Conservation (phyloP, 2,113 vertebrate genomes). For the Myrmecobius fasciatus region DNA sequence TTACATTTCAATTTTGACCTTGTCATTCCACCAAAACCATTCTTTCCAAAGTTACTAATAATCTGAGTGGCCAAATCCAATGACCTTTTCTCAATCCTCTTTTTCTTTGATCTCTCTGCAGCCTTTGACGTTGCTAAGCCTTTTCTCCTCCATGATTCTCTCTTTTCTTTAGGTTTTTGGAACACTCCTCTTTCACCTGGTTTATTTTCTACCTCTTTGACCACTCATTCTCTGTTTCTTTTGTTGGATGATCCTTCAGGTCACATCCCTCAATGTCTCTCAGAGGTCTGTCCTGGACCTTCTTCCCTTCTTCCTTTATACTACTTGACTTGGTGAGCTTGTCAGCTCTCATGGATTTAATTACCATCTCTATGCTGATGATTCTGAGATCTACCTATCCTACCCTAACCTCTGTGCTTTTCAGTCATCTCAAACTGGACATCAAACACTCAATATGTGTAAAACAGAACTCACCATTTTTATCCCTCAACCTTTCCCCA, state of each 20-base stretch:
- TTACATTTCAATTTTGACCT: background rate
- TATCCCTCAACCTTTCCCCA: background rate
- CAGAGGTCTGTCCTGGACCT: background rate
- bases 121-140: background rate
- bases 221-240: background rate
- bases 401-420: background rate
- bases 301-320: background rate
- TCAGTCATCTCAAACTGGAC: background rate
- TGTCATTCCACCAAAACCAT: background rate
- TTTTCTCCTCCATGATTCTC: background rate
- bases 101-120: background rate
- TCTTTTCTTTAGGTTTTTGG: background rate
- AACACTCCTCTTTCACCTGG: background rate
- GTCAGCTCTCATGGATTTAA: background rate
- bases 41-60: background rate
- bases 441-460: background rate
- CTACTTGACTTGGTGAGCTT: background rate
- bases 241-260: background rate
- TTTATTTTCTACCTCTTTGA: background rate
- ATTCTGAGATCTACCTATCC: background rate
- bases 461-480: background rate
- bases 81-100: background rate
- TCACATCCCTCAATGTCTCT: background rate
- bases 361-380: background rate
- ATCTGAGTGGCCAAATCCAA: background rate